Percentiles rank a stretch among this genome's conserved stretches.
Conservation (phyloP, 2,797 vertebrate genomes). For the Momotus momota region DNA sequence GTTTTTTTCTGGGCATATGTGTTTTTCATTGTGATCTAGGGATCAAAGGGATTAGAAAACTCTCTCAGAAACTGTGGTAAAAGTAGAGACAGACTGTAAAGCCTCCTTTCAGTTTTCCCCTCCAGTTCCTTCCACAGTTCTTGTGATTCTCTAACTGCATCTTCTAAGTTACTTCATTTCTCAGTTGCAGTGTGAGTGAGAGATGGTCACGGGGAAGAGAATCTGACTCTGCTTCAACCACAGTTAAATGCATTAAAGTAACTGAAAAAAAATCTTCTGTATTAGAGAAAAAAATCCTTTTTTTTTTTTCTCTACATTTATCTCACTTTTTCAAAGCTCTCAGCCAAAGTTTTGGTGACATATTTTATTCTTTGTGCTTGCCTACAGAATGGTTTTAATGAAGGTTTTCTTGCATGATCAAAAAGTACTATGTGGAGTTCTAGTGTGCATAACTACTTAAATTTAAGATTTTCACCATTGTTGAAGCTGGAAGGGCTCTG, state of each 20-base stretch:
- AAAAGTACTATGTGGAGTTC: neutral
- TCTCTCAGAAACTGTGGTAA: neutral
- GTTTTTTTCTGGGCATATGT: neutral
- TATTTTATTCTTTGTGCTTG: conserved; percentile 29
- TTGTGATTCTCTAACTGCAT: neutral
- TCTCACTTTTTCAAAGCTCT: conserved; percentile 5
- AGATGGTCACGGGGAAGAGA: neutral
- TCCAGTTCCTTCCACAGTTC: neutral
- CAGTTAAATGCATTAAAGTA: neutral
- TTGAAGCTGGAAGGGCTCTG: neutral
- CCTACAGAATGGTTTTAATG: neutral
- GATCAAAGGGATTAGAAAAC: neutral
- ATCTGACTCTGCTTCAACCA: neutral
- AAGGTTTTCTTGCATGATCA: neutral
- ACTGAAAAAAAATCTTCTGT: neutral
- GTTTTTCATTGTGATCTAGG: neutral
- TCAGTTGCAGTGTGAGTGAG: neutral
- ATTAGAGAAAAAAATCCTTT: neutral
- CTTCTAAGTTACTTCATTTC: neutral
- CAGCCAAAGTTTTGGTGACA: neutral
- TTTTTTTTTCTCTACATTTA: neutral
- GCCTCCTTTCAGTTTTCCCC: neutral
- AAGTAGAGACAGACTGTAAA: neutral
- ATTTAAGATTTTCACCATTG: neutral
- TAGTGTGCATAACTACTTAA: neutral